Base-by-base conservation (phyloP, 2,888 invertebrate genomes). In the Cryptocephalus moraei region DNA sequence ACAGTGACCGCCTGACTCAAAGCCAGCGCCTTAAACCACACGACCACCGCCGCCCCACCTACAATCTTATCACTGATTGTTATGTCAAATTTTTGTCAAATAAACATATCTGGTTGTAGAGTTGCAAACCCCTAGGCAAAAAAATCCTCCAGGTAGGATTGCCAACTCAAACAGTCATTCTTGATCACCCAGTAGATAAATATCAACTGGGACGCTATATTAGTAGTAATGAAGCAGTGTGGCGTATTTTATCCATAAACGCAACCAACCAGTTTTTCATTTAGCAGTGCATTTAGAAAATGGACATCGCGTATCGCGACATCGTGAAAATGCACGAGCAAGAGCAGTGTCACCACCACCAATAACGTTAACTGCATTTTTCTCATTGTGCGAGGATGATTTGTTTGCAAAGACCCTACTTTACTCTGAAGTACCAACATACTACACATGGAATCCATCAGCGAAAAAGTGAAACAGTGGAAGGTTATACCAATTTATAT, bases 171-270 rank as follows among this genome's bases (percentile, higher is more conserved):
- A n/a, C n/a, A n/a, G n/a, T n/a, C n/a, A n/a, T n/a, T n/a, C n/a
- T n/a, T n/a, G n/a, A n/a, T n/a, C n/a, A n/a, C n/a, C n/a, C n/a
- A 12, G 9, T 43, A 4, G 8, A 4, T 4, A n/a, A 2, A 4
- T 43, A 36, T 39, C 46, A 48, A 46, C 22, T 45, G 31, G 48
- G 46, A 9, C 49, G 62, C 2, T 63, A 62, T 45, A 48, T 64
- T 11, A 63, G 58, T 46, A 57, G 50, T 33, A 53, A 51, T 31
- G 62, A 65, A 56, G 62, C 61, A 3, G 43, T 57, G 22, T 66
- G 61, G 51, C 43, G 54, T 1, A 53, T 57, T 14, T 45, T 56
- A 49, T 57, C 4, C 62, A 65, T 51, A 62, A 65, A 60, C 33
- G 40, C 60, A 46, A 62, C 62, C 50, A n/a, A 51, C 9, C 63